phyloP scores from a whole-genome alignment of 2,888 invertebrate genomes.

The Mythimna ferrago region DNA sequence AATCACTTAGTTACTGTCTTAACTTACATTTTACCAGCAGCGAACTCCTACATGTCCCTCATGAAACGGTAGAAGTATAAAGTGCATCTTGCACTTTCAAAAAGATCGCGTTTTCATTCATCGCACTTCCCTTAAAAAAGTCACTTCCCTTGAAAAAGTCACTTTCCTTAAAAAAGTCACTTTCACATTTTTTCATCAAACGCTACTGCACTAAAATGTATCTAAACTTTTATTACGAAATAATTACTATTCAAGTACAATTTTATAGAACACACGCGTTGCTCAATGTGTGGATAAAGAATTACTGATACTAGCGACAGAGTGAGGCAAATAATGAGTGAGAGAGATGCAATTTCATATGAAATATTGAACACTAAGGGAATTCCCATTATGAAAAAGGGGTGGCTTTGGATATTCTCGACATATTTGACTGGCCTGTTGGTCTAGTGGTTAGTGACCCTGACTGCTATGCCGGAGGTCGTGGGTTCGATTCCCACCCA shows the following conservation, averaged over 20 bases:
- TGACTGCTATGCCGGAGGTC: no score
- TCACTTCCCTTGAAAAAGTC: no score
- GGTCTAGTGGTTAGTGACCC: no score
- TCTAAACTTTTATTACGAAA: neutral
- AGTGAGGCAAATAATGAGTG: neutral
- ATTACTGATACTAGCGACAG: neutral
- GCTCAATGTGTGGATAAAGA: neutral
- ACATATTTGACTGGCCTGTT: no score
- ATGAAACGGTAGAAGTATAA: neutral
- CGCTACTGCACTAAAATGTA: neutral
- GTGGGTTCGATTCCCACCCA: no score
- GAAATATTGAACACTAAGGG: conserved; percentile 4
- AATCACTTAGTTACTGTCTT: neutral
- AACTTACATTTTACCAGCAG: neutral
- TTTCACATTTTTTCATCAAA: neutral
- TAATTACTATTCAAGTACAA: neutral
- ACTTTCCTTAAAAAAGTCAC: neutral
- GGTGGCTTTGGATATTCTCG: neutral
- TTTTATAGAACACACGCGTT: neutral
- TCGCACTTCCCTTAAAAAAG: neutral
- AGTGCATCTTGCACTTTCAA: neutral
- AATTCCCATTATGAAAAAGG: conserved; percentile 9
- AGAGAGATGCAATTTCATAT: conserved; percentile 7
- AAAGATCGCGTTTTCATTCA: neutral
- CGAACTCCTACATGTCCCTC: neutral